Base-by-base conservation (phyloP, 1,140 invertebrate genomes). In the Hesperophylax magnus region DNA sequence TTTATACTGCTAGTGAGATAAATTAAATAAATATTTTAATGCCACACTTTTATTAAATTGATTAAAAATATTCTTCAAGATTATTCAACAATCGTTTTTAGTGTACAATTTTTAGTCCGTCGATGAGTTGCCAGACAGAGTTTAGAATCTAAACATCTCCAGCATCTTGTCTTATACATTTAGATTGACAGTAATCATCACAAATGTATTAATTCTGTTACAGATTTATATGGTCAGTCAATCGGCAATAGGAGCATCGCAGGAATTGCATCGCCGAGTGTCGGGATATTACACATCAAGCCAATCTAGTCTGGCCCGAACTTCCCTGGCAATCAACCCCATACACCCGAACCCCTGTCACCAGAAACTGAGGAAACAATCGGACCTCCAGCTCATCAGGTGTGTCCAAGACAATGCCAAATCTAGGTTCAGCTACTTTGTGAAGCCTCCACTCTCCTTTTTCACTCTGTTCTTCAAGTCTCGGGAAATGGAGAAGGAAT, bases 381-480 rank as follows among this genome's bases (percentile, higher is more conserved):
- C 95, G 0, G 96, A 97, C 87, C 90, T 96, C 2, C 95, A 97
- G 85, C 89, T 97, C 17, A 97, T 97, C 80, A 92, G 92, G 80
- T 95, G 94, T 83, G 95, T 95, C 6, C 93, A 96, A 85, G 95
- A 96, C 79, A 97, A 97, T 86, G 94, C 93, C 17, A 92, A 92
- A 61, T 95, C 95, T 7, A 93, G 95, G 82, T 91, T 93, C 74
- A 96, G 95, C 39, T 98, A 98, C 86, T 96, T 98, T 87, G 95
- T 97, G 20, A 95, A 96, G 84, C 96, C 97, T 0, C 97, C 97
- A 0, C 88, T 98, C 1, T 95, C 94, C 14, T 91, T 91, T 18
- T 91, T 96, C 74, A 97, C 96, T 0, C 87, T 98, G 1, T 96
- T 95, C 85, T 99, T 98, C 88, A 93, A 94, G 84, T 93, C 96